Evolutionary conservation across 2,888 invertebrate genomes (phyloP).

Genomic region (Lacanobia wlatinum): DNA sequence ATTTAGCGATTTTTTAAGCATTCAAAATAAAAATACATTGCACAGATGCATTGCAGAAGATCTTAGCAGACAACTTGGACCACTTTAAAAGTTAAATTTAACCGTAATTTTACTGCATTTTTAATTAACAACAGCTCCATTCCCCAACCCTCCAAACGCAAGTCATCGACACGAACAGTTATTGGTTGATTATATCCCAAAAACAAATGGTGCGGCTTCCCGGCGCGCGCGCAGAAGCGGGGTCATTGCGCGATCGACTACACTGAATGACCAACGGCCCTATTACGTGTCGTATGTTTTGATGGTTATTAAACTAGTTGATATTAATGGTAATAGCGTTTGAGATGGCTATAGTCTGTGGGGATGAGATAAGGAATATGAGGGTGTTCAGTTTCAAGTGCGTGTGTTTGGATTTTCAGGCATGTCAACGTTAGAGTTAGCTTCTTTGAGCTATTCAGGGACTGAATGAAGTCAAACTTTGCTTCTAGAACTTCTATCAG

Average conservation of each 20-base stretch:
- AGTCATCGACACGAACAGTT: slow-evolving; percentile 71
- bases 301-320: slow-evolving; percentile 70
- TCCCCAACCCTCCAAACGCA: slow-evolving; percentile 62
- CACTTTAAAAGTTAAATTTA: slow-evolving; percentile 53
- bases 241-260: slow-evolving; percentile 87
- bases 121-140: slow-evolving; percentile 56
- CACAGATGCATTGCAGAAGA: slow-evolving; percentile 3
- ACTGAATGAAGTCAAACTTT: neutral
- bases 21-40: slow-evolving; percentile 9
- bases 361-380: slow-evolving; percentile 24
- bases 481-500: too few species aligned
- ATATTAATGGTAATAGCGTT: slow-evolving; percentile 53
- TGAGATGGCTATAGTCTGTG: slow-evolving; percentile 35
- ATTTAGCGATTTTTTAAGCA: neutral
- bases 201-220: slow-evolving; percentile 76
- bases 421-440: neutral
- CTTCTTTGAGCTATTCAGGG: neutral
- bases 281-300: slow-evolving; percentile 76
- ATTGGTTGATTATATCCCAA: slow-evolving; percentile 80
- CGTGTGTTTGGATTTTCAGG: neutral
- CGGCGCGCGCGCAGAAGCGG: slow-evolving; percentile 75
- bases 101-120: slow-evolving; percentile 52
- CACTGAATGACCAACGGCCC: slow-evolving; percentile 81
- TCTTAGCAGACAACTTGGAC: slow-evolving; percentile 2
- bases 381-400: slow-evolving; percentile 16